Percentiles rank a stretch among this genome's conserved stretches.
These are phyloP conservation scores for Poecilus cupreus DNA, from an alignment of 2,888 invertebrate genomes.

Conservation along the genomic window DNA sequence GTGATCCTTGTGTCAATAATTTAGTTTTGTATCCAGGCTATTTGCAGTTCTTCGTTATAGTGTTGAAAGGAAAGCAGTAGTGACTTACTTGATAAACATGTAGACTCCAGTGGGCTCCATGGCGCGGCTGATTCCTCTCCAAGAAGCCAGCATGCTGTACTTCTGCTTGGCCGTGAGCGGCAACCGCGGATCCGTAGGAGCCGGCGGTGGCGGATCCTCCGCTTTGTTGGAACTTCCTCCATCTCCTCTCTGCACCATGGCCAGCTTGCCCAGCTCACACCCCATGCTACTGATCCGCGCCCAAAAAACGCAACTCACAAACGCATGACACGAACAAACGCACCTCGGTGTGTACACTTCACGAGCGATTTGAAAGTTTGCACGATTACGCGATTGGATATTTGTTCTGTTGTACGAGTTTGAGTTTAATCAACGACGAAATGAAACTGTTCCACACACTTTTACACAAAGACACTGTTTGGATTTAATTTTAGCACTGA, in stretches of 20 bases:
- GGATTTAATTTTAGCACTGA: slow-evolving; percentile 5
- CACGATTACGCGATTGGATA: background rate
- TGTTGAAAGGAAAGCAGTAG: background rate
- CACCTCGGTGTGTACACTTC: background rate
- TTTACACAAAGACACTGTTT: slow-evolving; percentile 36
- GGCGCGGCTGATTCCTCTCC: slow-evolving; percentile 92
- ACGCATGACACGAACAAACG: slow-evolving; percentile 11
- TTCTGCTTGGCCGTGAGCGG: slow-evolving; percentile 91
- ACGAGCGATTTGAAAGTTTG: background rate
- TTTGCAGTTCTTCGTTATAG: too few relatives aligned
- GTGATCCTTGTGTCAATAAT: too few relatives aligned
- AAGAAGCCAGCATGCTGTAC: slow-evolving; percentile 91
- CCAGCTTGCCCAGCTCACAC: slow-evolving; percentile 86
- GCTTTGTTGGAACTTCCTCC: slow-evolving; percentile 72
- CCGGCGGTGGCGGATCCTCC: slow-evolving; percentile 79
- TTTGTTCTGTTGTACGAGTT: background rate
- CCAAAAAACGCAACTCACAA: slow-evolving; percentile 12
- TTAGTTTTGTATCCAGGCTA: too few relatives aligned
- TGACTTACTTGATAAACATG: slow-evolving; percentile 93
- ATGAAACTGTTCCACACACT: background rate
- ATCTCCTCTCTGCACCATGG: slow-evolving; percentile 75
- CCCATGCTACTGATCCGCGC: slow-evolving; percentile 76
- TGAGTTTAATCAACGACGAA: background rate
- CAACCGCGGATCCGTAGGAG: slow-evolving; percentile 84
- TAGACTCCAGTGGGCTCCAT: slow-evolving; percentile 92